phyloP scores from a whole-genome alignment of 2,797 vertebrate species.

The Amblyopsis hoosieri region DNA sequence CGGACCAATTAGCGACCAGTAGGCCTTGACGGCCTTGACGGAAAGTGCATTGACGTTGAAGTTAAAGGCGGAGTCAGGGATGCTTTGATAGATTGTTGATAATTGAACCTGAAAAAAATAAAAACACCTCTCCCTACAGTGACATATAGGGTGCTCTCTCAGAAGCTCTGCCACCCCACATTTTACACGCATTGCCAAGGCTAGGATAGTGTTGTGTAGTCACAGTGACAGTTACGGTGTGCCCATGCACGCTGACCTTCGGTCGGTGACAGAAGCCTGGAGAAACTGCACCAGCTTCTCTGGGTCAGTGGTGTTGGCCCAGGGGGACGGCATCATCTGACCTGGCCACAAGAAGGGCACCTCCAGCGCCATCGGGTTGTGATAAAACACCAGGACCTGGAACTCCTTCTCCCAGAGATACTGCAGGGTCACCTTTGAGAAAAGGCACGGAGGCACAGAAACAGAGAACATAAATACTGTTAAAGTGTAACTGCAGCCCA shows the following conservation, averaged over 20 bases:
- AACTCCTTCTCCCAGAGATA: conserved; percentile 97
- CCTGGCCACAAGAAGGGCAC: conserved; percentile 97
- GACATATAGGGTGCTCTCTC: no score
- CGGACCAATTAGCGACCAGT: no score
- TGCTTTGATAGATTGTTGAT: no score
- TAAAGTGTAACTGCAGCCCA: no score
- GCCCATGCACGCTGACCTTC: conserved; percentile 69
- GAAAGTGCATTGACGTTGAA: no score
- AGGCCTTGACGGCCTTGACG: no score
- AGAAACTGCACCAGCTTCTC: conserved; percentile 97
- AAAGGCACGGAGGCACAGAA: not conserved
- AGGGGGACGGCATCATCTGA: conserved; percentile 98
- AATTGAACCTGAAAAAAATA: no score
- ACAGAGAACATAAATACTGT: not conserved
- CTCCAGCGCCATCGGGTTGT: conserved; percentile 94
- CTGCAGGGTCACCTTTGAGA: conserved; percentile 85
- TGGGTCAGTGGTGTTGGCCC: conserved; percentile 97
- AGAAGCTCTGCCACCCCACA: no score
- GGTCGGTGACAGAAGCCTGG: conserved; percentile 91
- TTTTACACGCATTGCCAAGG: no score
- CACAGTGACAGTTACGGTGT: not conserved
- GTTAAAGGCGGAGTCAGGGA: no score
- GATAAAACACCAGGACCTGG: conserved; percentile 96
- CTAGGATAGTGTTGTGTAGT: no score
- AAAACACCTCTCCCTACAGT: no score